Percentiles rank a stretch among this genome's conserved stretches.
Conservation (phyloP, 1,140 invertebrate species). For the Zaprionus capensis region DNA sequence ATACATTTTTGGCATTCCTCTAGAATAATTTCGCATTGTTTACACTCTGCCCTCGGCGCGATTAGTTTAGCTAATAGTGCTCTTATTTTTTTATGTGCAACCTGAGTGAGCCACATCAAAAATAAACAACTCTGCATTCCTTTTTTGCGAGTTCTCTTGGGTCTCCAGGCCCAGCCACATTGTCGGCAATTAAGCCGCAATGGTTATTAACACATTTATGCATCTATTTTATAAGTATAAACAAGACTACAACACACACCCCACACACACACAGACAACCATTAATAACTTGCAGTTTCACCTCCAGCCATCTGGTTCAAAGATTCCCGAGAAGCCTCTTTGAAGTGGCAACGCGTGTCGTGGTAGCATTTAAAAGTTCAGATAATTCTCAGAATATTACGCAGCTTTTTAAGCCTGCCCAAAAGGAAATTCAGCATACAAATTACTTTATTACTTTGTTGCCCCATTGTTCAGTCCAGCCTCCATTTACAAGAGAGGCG, state of each 20-base stretch:
- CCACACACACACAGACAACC: background rate
- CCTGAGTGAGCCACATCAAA: constrained; percentile 72
- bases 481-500: background rate
- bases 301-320: constrained; percentile 62
- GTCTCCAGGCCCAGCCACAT: constrained; percentile 24
- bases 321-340: constrained; percentile 45
- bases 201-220: constrained; percentile 50
- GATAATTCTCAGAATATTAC: background rate
- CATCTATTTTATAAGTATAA: constrained; percentile 27
- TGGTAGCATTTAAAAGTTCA: constrained; percentile 43
- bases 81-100: constrained; percentile 68
- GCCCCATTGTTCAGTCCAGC: constrained; percentile 2
- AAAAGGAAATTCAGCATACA: background rate
- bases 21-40: constrained; percentile 58
- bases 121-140: constrained; percentile 67
- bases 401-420: background rate
- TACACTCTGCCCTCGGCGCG: constrained; percentile 46
- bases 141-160: background rate
- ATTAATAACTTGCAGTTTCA: constrained; percentile 48
- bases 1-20: constrained; percentile 49
- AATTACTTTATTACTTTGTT: background rate
- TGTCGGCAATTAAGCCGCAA: constrained; percentile 45
- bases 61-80: constrained; percentile 67
- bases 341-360: constrained; percentile 51
- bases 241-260: constrained; percentile 17